Evolutionary conservation across 2,888 invertebrate genomes (phyloP), one percentile per base, ranked within the genome.

Genomic region (Steinernema hermaphroditum): DNA sequence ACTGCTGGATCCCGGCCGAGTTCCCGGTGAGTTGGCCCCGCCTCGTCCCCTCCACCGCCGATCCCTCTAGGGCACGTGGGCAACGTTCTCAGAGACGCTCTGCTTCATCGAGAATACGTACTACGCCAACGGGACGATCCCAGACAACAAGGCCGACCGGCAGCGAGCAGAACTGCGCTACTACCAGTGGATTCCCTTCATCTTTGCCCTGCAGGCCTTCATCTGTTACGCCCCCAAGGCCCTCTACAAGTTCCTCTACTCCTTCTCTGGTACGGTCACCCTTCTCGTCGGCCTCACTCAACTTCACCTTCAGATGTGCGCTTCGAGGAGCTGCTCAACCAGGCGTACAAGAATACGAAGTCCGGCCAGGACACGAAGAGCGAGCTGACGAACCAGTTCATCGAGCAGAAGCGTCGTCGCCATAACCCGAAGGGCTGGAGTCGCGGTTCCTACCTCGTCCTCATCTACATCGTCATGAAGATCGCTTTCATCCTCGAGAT

Each of bases 121-220:
- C 54, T 78, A 76, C 49, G 78, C 76, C 22, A 76, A 76, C 54
- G 73, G 71, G 32, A 74, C 74, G 6, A 74, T 77, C 44, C 79
- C 79, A 0, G 74, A 72, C n/a, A 37, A 76, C 19, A 70, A 69
- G 14, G 22, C 24, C 8, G 49, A 49, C 16, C 79, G 80, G 12
- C 49, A 74, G 22, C 43, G 70, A 16, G 71, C 72, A 37, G 77
- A 80, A 46, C 76, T 80, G 22, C 70, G 73, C 8, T 85, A 80
- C 72, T 85, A 86, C 74, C 83, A 86, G 77, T 86, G 86, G 86
- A 85, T 86, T 8, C 86, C 86, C 2, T 86, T 86, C 76, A 80
- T 86, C 29, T 80, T 86, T 43, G 75, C 81, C 16, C 71, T 83
- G 2, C 81, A 83, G 54, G 85, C 86, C 1, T 54, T 83, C 22